These are phyloP conservation scores for Cephus spinipes DNA, from an alignment of 2,888 invertebrate genomes.

Conservation along the genomic window DNA sequence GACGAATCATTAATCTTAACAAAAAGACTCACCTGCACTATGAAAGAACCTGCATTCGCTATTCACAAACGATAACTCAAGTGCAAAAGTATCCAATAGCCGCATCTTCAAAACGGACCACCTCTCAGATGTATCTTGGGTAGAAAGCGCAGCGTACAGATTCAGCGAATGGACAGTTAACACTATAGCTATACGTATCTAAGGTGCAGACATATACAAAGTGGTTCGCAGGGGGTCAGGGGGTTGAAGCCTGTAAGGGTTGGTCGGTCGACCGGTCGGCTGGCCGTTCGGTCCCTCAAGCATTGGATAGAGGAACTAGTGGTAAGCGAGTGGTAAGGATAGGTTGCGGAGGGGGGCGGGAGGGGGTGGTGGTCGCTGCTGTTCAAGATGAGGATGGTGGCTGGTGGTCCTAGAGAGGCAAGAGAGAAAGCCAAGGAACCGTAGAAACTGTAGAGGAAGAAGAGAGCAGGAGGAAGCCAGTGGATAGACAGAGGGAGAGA, in stretches of 20 bases:
- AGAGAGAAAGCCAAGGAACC: neutral
- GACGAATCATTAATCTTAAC: neutral
- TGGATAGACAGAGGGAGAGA: neutral
- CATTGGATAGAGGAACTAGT: neutral
- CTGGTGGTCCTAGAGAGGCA: conserved; percentile 1
- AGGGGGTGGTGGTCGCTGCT: conserved; percentile 24
- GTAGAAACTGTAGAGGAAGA: neutral
- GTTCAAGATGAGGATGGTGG: conserved; percentile 32
- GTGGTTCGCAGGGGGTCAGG: neutral
- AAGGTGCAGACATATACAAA: neutral
- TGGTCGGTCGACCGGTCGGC: neutral
- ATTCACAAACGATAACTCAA: neutral
- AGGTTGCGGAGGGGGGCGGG: neutral
- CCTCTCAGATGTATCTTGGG: neutral
- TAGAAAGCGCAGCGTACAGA: neutral
- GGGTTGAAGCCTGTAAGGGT: neutral
- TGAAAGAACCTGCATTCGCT: neutral
- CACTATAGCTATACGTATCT: neutral
- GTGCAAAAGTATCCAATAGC: neutral
- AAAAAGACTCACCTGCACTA: neutral
- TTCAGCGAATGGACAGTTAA: neutral
- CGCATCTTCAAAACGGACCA: neutral
- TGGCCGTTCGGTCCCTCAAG: neutral
- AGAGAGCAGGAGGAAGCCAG: neutral
- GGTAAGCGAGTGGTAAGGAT: neutral